A percentile compares a stretch with the other conserved stretches of the same genome.
Evolutionary conservation across 2,888 invertebrate genomes (phyloP).

Genomic region (Drosophila tripunctata): DNA sequence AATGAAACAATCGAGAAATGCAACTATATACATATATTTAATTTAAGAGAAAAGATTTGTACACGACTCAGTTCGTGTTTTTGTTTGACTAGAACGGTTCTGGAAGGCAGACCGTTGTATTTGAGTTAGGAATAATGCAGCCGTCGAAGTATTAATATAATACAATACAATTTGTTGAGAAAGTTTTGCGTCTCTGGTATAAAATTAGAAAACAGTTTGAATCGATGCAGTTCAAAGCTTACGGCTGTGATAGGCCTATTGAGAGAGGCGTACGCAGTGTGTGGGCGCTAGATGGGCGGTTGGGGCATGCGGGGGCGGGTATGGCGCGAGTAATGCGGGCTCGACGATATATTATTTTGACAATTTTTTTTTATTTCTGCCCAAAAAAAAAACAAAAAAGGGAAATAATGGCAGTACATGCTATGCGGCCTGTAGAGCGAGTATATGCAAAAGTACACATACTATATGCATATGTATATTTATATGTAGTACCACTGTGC

Average conservation of each 20-base stretch:
- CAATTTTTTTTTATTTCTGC: slow-evolving; percentile 44
- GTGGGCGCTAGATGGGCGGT: not conserved
- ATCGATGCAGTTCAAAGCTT: slow-evolving; percentile 2
- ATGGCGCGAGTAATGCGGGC: slow-evolving; percentile 45
- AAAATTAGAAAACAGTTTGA: not conserved
- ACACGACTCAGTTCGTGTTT: too few species aligned
- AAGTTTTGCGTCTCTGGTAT: too few species aligned
- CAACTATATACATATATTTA: too few species aligned
- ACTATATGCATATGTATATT: slow-evolving; percentile 46
- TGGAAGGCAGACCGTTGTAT: too few species aligned
- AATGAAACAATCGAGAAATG: too few species aligned
- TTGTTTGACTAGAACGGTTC: too few species aligned
- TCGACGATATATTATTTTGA: slow-evolving; percentile 58
- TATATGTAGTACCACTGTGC: slow-evolving; percentile 9
- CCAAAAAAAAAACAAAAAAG: slow-evolving; percentile 24
- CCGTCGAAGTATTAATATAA: too few species aligned
- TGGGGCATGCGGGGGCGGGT: not conserved
- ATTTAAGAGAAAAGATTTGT: too few species aligned
- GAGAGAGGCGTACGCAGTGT: slow-evolving; percentile 1
- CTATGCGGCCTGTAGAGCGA: slow-evolving; percentile 12
- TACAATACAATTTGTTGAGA: too few species aligned
- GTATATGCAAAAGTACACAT: slow-evolving; percentile 47
- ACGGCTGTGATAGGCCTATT: slow-evolving; percentile 46
- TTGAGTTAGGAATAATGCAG: too few species aligned
- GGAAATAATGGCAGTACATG: slow-evolving; percentile 22